phyloP scores from a whole-genome alignment of 2,888 invertebrate genomes.

The Agrochola lychnidis region DNA sequence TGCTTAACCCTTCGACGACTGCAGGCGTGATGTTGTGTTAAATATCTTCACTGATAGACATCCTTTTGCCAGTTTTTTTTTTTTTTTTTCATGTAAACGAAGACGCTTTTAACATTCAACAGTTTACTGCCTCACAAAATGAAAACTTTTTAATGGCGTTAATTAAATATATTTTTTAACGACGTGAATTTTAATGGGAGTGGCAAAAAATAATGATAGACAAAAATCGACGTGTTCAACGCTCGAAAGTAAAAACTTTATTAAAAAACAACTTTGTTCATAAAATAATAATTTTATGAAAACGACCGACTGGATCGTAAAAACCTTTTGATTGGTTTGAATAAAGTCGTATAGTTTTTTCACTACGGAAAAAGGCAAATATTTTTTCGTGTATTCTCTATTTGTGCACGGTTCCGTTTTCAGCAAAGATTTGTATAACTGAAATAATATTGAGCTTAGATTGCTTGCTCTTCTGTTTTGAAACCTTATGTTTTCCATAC shows the following conservation, averaged over 20 bases:
- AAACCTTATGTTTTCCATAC: neutral
- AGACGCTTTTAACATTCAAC: constrained; percentile 22
- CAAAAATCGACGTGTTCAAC: constrained; percentile 41
- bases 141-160: constrained; percentile 62
- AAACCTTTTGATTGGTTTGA: constrained; percentile 46
- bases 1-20: neutral
- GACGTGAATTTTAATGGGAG: constrained; percentile 55
- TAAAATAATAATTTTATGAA: constrained; percentile 49
- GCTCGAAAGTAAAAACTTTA: constrained; percentile 55
- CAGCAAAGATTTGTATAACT: constrained; percentile 14
- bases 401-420: constrained; percentile 11
- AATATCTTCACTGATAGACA: neutral
- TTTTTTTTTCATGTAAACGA: neutral
- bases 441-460: constrained; percentile 10
- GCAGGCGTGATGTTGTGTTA: neutral
- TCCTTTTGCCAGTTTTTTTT: neutral
- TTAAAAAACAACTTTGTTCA: constrained; percentile 51
- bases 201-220: constrained; percentile 52
- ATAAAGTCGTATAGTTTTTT: constrained; percentile 10
- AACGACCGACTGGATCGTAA: constrained; percentile 37
- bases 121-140: constrained; percentile 45
- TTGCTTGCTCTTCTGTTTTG: neutral
- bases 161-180: constrained; percentile 59
- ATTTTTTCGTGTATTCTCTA: neutral
- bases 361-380: neutral